These are phyloP conservation scores for Gymnopithys bicolor DNA, from an alignment of 2,797 vertebrate species.

Conservation along the genomic window DNA sequence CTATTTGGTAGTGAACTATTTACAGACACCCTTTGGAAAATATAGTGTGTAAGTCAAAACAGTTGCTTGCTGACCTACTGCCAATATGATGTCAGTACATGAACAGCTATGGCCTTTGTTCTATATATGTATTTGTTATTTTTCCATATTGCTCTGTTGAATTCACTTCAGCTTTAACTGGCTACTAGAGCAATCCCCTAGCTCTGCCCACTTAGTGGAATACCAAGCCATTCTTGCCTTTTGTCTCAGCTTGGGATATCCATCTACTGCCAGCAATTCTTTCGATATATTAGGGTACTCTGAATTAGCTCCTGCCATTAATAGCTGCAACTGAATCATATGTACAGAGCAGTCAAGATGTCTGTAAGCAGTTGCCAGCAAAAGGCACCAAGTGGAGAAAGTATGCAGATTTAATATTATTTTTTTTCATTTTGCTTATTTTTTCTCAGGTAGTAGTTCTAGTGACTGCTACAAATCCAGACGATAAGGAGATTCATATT, in stretches of 20 bases:
- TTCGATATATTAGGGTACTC: not conserved
- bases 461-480: not conserved
- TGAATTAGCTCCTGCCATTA: not conserved
- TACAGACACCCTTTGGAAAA: not conserved
- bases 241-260: not conserved
- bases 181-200: not conserved
- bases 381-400: not conserved
- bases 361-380: not conserved
- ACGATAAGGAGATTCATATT: rapidly evolving
- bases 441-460: not conserved
- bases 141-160: not conserved
- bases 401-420: not conserved
- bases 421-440: not conserved
- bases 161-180: not conserved
- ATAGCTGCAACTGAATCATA: not conserved
- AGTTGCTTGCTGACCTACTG: not conserved
- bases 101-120: not conserved
- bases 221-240: not conserved
- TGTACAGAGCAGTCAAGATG: not conserved
- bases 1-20: not conserved
- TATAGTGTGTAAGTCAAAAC: not conserved
- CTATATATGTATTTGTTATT: not conserved
- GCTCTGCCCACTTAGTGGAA: not conserved
- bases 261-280: not conserved
- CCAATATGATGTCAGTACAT: not conserved